A percentile compares a stretch with the other conserved stretches of the same genome.
Evolutionary conservation across 2,797 vertebrate genomes (phyloP).

Genomic region (Acrossocheilus wenchowensis): DNA sequence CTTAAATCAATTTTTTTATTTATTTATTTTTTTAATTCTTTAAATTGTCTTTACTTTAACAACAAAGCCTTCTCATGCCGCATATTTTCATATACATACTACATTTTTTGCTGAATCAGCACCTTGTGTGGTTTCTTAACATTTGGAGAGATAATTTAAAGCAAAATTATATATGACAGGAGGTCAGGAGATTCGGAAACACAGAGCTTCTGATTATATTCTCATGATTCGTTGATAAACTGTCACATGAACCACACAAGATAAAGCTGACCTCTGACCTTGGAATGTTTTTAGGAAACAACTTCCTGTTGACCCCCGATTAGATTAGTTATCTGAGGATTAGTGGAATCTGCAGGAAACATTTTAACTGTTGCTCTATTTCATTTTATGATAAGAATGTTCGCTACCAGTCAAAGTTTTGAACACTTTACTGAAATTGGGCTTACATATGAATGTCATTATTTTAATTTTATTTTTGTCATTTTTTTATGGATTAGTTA

Average conservation of each 20-base stretch:
- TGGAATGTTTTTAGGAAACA: slow-evolving; percentile 27
- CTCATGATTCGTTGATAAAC: slow-evolving; percentile 38
- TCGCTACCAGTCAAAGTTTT: neutral
- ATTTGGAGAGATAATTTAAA: neutral
- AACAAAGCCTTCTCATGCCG: neutral
- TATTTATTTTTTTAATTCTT: neutral
- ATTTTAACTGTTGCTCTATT: slow-evolving; percentile 55
- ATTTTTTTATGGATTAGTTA: neutral
- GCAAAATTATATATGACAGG: neutral
- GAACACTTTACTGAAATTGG: neutral
- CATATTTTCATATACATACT: neutral
- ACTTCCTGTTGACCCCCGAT: slow-evolving; percentile 29
- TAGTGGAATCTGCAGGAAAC: slow-evolving; percentile 71
- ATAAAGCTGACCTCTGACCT: slow-evolving; percentile 36
- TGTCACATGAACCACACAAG: slow-evolving; percentile 26
- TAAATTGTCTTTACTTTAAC: neutral
- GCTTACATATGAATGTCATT: neutral
- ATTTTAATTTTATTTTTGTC: neutral
- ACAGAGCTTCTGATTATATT: slow-evolving; percentile 36
- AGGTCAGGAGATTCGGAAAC: slow-evolving; percentile 37
- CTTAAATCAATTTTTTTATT: neutral
- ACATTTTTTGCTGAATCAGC: neutral
- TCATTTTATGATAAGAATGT: slow-evolving; percentile 8
- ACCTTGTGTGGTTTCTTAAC: slow-evolving; percentile 17
- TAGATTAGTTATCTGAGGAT: slow-evolving; percentile 66